A percentile compares a stretch with the other conserved stretches of the same genome.
phyloP scores from a whole-genome alignment of 2,113 vertebrate species.

The Taurulus bubalis region DNA sequence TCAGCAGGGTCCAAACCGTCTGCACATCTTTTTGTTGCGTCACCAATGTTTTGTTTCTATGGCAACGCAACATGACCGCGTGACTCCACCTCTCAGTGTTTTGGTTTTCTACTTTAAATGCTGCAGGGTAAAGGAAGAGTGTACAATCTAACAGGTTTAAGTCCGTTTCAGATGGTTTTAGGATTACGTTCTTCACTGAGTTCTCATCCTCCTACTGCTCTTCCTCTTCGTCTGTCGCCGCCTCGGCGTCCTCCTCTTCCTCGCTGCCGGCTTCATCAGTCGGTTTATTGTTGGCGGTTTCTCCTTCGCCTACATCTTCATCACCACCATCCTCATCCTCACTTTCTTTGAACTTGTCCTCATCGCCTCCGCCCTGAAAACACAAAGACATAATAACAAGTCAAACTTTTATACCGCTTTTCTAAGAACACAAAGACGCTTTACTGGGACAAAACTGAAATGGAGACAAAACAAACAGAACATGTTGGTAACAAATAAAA shows the following conservation, averaged over 20 bases:
- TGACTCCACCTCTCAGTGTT: neutral
- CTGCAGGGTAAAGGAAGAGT: slow-evolving; percentile 6
- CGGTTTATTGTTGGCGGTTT: slow-evolving; percentile 17
- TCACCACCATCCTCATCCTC: slow-evolving; percentile 21
- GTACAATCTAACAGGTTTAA: neutral
- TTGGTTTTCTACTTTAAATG: slow-evolving; percentile 7
- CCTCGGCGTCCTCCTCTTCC: slow-evolving; percentile 16
- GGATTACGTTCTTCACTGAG: neutral
- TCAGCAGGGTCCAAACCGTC: neutral
- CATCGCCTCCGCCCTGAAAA: slow-evolving; percentile 42
- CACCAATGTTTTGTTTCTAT: neutral
- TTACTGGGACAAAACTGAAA: too few species aligned
- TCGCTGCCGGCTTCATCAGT: neutral
- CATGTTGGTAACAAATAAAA: too few species aligned
- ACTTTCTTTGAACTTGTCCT: slow-evolving; percentile 58
- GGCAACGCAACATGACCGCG: neutral
- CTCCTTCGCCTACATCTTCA: slow-evolving; percentile 8
- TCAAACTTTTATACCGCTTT: too few species aligned
- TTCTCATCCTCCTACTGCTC: neutral
- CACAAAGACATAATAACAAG: slow-evolving; percentile 12
- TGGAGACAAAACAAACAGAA: too few species aligned
- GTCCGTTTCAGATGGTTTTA: neutral
- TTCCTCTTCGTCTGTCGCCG: neutral
- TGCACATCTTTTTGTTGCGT: neutral
- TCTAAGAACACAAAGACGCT: too few species aligned